Evolutionary conservation across 2,888 invertebrate genomes (phyloP), one percentile per base, ranked within the genome.

Genomic region (Dolichomitus sp.): DNA sequence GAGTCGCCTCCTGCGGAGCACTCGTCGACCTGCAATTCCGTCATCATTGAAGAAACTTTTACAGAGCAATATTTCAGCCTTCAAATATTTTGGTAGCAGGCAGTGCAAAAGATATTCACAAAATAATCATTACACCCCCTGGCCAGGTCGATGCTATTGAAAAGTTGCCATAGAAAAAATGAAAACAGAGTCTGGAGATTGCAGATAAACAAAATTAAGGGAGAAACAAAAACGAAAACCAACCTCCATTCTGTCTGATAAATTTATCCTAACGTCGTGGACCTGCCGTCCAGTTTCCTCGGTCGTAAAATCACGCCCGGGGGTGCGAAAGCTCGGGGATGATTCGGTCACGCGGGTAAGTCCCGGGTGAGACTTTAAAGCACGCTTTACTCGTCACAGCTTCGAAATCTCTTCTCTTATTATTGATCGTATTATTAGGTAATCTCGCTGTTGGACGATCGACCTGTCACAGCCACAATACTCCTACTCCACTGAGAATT

Each of bases 1-100:
- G 93, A 93, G 52, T 93, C 93, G 17, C 93, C 93, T 65, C 93
- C 92, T 4, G 90, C 91, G 45, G 93, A 93, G 86, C 93, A 93
- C 72, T 93, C 93, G 63, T 93, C 93, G n/a, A 93, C 88, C 93
- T 93, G 66, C 17, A 57, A 72, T 33, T 40, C 1, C 14, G 5
- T 12, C 4, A 9, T 0, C 37, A 11, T 19, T 14, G 5, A 59
- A 4, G 33, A 27, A 7, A 14, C 1, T 23, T 54, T 54, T 27
- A 4, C 9, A 6, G 6, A 33, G 33, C 30, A 7, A 33, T 33
- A 37, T 9, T 37, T 37, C 9, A 1, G 37, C 37, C 9, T 2
- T 0, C 6, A 37, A 54, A 27, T 11, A 9, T 11, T 27, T 14
- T 14, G 23, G 37, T n/a, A 17, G 1, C 9, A 37, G 48, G n/a